Base-by-base conservation (phyloP, 2,888 invertebrate genomes). In the Biston betularia region DNA sequence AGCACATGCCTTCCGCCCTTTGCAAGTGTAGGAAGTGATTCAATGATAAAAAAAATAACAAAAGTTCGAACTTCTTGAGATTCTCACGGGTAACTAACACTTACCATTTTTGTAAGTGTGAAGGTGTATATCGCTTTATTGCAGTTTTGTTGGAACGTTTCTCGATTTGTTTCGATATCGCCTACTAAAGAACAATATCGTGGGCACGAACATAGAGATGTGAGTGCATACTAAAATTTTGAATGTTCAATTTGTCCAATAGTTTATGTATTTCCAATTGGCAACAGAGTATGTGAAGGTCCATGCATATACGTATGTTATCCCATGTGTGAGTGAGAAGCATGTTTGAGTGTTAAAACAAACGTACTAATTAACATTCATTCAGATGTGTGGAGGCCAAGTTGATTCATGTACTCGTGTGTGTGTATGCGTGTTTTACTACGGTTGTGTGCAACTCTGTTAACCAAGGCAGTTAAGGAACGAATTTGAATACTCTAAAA, bases 361-460 rank as follows among this genome's bases (percentile, higher is more conserved):
- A 89, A 89, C 87, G 86, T 85, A 90, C 87, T 91, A 90, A 92
- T 91, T 90, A 91, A 87, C 92, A 86, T 89, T 84, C 88, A 90
- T 90, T 90, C 89, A 86, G 79, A 82, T 88, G 89, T 89, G 89
- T 87, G 85, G 87, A 88, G 90, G 86, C 86, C 89, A 87, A 81
- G 85, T 79, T 75, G 82, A 82, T 83, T 80, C 81, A 81, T 86
- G 85, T 86, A 82, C 83, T 83, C 79, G 81, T 83, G 82, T n/a
- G 6, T 45, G 45, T 6, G 74, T 79, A 75, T 75, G 75, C 79
- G 78, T 78, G 79, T 83, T 86, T 89, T 89, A 89, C 89, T 87
- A 79, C 82, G 79, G 76, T 78, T 86, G 83, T 87, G 80, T 84
- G 81, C 80, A 79, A 70, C 76, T 72, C 75, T 63, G 77, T 44